phyloP scores from a whole-genome alignment of 2,113 vertebrate species.

The Vulpes lagopus region DNA sequence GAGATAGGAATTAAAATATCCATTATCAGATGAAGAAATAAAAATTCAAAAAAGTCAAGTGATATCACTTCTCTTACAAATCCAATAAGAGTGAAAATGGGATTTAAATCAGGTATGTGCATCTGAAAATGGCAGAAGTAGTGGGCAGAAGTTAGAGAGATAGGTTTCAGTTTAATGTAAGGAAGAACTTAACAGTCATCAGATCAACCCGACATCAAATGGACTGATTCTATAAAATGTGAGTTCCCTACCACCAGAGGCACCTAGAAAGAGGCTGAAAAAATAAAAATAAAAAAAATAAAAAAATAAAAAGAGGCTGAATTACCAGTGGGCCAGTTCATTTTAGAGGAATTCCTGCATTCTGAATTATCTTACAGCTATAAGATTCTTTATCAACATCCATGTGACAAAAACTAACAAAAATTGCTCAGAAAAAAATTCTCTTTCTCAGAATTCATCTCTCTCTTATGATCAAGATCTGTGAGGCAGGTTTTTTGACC shows the following conservation, averaged over 20 bases:
- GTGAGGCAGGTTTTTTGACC: neutral
- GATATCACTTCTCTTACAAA: neutral
- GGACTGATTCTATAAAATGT: neutral
- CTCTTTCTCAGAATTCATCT: neutral
- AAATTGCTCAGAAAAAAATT: neutral
- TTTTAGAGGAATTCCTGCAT: neutral
- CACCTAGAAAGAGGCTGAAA: neutral
- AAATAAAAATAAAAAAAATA: too few relatives aligned
- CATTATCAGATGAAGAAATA: neutral
- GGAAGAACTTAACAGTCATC: neutral
- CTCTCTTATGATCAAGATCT: neutral
- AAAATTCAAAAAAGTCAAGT: neutral
- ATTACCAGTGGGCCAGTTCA: neutral
- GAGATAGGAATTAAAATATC: neutral
- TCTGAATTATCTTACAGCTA: slow-evolving; percentile 8
- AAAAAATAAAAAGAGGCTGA: neutral
- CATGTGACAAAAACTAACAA: neutral
- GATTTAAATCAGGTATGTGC: neutral
- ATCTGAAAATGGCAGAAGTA: slow-evolving; percentile 8
- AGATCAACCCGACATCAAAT: neutral
- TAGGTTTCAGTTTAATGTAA: neutral
- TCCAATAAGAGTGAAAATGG: neutral
- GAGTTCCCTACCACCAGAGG: neutral
- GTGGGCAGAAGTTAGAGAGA: neutral
- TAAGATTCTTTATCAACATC: neutral